A percentile compares a stretch with the other conserved stretches of the same genome.
Evolutionary conservation across 2,113 vertebrate species (phyloP).

Genomic region (Uropsilus gracilis): DNA sequence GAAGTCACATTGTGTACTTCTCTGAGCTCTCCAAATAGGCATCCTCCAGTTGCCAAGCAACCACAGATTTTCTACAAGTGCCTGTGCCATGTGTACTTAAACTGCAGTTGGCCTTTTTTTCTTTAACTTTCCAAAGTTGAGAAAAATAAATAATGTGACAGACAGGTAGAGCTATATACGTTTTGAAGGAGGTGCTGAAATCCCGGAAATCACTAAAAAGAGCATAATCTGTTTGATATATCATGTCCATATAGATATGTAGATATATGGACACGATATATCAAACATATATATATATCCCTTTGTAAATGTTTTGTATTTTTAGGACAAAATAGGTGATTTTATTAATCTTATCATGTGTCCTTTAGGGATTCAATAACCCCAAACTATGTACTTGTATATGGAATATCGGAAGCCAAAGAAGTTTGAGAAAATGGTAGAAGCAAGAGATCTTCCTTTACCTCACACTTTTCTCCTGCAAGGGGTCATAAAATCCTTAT

Average conservation of each 20-base stretch:
- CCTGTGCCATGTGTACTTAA: constrained; percentile 58
- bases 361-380: not conserved
- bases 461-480: not conserved
- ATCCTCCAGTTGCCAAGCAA: constrained; percentile 76
- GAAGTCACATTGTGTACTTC: constrained; percentile 43
- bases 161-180: not conserved
- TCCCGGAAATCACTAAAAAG: not conserved
- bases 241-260: not conserved
- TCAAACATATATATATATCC: not conserved
- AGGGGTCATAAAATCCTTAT: not conserved
- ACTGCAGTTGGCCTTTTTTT: constrained; percentile 61
- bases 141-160: constrained; percentile 57
- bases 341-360: not conserved
- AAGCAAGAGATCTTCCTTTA: not conserved
- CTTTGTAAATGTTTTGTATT: not conserved
- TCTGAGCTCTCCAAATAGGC: constrained; percentile 64
- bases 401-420: not conserved
- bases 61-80: constrained; percentile 68
- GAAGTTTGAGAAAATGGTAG: not conserved
- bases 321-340: not conserved
- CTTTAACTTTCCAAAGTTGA: constrained; percentile 71
- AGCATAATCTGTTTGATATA: not conserved
- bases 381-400: not conserved
- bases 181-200: not conserved
- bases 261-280: too few species aligned